Base-by-base conservation (phyloP, 2,888 invertebrate species). In the Eubasilissa splendida region DNA sequence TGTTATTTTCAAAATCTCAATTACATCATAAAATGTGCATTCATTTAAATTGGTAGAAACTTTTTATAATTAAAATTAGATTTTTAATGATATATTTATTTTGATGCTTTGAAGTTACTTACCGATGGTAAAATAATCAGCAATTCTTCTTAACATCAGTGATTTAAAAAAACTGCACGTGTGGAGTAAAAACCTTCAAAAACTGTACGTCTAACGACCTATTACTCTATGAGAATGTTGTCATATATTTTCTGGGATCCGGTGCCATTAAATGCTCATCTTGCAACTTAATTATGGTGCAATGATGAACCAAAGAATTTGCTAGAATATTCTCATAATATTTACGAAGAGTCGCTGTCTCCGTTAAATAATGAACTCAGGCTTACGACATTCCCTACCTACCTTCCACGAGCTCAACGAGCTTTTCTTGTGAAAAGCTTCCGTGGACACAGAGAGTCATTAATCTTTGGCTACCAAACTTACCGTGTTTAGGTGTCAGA, bases 361-460 rank as follows among this genome's bases (percentile, higher is more conserved):
- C 10, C n/a, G n/a, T 68, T 33, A 68, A 68, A 68, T 58, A n/a
- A 58, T 58, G n/a, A n/a, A 58, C 11, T n/a, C 58, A 9, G 11
- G 12, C 58, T 58, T 11, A 58, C n/a, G 56, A 58, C 56, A 73
- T 73, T 33, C 56, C 33, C 56, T 73, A 58, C 56, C 71, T 7
- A 70, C 42, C 42, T 42, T 42, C 42, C 7, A 42, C 42, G 56
- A 71, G 71, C 71, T 71, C 56, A 33, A 22, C 33, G n/a, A 31
- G n/a, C 56, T 73, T 73, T 73, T 56, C 71, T 73, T 73, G 14
- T 58, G 71, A 73, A 73, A 65, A 58, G 71, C 33, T 73, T 33
- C 58, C 71, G 42, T 58, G 58, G 71, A 73, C 71, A 73, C 42
- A 14, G 56, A 73, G 56, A 42, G 68, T 33, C 71, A 73, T 73